Conservation (phyloP, 2,113 vertebrate species). For the Chrysemys picta region DNA sequence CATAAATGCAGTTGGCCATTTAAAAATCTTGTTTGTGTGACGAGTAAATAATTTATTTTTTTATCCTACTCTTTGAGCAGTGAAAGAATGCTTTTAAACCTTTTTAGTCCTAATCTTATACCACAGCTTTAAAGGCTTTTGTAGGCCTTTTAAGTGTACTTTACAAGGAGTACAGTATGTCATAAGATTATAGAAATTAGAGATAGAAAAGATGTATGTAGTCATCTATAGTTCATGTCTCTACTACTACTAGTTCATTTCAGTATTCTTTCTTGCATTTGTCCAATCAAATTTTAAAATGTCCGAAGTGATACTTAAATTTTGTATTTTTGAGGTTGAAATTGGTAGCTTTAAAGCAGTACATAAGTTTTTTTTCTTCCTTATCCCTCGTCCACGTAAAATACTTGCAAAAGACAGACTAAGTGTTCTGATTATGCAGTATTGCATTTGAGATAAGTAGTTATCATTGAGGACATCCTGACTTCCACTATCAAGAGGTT, state of each 20-base stretch:
- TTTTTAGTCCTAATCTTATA: neutral
- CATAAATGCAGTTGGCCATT: neutral
- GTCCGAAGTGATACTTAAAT: neutral
- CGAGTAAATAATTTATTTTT: neutral
- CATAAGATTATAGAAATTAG: neutral
- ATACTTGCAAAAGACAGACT: neutral
- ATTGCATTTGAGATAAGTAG: constrained; percentile 44
- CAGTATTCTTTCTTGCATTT: neutral
- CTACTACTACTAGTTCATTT: neutral
- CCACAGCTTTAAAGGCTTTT: neutral
- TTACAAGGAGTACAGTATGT: neutral
- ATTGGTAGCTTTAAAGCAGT: neutral
- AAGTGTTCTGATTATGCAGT: constrained; percentile 17
- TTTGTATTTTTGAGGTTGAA: neutral
- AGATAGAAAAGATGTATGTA: neutral
- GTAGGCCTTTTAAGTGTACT: constrained; percentile 32
- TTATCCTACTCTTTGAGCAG: neutral
- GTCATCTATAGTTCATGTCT: neutral
- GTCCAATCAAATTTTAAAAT: neutral
- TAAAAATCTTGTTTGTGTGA: neutral
- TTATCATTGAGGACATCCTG: constrained; percentile 42
- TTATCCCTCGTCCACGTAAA: constrained; percentile 11
- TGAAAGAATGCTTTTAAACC: neutral
- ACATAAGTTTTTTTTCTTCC: neutral
- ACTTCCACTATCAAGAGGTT: constrained; percentile 15